Percentiles rank a stretch among this genome's conserved stretches.
Evolutionary conservation across 1,140 invertebrate species (phyloP).

Genomic region (Prorops nasuta): DNA sequence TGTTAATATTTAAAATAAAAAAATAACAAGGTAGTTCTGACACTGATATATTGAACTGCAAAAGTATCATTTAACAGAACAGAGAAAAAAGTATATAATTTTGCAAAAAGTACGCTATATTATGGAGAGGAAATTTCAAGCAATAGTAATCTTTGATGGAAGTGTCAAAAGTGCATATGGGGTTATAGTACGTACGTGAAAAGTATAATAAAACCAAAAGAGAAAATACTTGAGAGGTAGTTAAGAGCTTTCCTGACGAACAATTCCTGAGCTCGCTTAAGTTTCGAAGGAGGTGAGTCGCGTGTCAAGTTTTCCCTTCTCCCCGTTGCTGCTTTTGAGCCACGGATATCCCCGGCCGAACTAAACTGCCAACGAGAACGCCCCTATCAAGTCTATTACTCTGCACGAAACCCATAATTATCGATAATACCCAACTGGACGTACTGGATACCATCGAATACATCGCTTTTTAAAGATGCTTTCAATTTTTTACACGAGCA

Average conservation of each 20-base stretch:
- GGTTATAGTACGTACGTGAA: too few species aligned
- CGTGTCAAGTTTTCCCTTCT: slow-evolving; percentile 18
- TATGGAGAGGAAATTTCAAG: too few species aligned
- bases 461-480: slow-evolving; percentile 14
- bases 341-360: slow-evolving; percentile 17
- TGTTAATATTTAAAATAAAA: too few species aligned
- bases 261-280: slow-evolving; percentile 19
- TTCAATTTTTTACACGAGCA: slow-evolving; percentile 31
- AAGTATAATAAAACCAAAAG: too few species aligned
- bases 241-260: slow-evolving; percentile 28
- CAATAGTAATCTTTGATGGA: too few species aligned
- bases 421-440: slow-evolving; percentile 30
- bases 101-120: too few species aligned
- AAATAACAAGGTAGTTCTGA: too few species aligned
- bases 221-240: too few species aligned
- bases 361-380: slow-evolving; percentile 17
- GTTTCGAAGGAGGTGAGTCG: slow-evolving; percentile 33
- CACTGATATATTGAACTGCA: too few species aligned
- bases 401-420: slow-evolving; percentile 34
- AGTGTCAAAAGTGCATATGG: too few species aligned
- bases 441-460: slow-evolving; percentile 25
- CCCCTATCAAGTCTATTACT: slow-evolving; percentile 25
- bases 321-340: slow-evolving; percentile 14
- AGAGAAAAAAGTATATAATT: too few species aligned
- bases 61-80: too few species aligned